A percentile compares a stretch with the other conserved stretches of the same genome.
Evolutionary conservation across 1,140 invertebrate species (phyloP).

Genomic region (Nasonia vitripennis): DNA sequence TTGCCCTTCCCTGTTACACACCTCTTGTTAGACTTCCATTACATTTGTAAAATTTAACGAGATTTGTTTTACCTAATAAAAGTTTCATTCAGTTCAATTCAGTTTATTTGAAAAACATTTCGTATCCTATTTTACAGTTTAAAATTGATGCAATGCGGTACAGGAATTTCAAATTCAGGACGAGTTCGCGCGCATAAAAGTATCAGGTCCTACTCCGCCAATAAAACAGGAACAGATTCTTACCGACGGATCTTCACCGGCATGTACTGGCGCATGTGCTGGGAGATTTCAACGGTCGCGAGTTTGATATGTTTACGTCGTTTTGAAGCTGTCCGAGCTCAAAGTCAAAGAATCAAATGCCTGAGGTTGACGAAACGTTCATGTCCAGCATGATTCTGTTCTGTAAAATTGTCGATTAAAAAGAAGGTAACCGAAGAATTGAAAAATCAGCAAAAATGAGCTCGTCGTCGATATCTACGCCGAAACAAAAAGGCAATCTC

Average conservation of each 20-base stretch:
- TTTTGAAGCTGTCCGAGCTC: background rate
- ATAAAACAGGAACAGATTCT: background rate
- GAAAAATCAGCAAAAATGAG: slow-evolving; percentile 30
- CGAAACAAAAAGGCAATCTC: slow-evolving; percentile 64
- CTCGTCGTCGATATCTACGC: slow-evolving; percentile 46
- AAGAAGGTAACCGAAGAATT: background rate
- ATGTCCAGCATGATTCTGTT: background rate
- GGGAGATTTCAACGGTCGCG: background rate
- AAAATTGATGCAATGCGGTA: too few species aligned
- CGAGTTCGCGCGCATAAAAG: background rate
- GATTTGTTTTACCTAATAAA: too few species aligned
- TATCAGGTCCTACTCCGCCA: background rate
- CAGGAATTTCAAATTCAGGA: background rate
- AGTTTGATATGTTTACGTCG: background rate
- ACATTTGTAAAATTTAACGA: too few species aligned
- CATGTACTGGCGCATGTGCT: background rate
- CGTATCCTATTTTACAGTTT: too few species aligned
- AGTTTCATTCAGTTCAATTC: too few species aligned
- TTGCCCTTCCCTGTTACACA: background rate
- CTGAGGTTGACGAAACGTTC: background rate
- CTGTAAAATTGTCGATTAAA: background rate
- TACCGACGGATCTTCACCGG: background rate
- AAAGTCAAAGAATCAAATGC: slow-evolving; percentile 16
- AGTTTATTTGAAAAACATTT: too few species aligned
- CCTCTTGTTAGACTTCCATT: too few species aligned